Evolutionary conservation across 2,797 vertebrate genomes (phyloP).

Genomic region (Manis pentadactyla): DNA sequence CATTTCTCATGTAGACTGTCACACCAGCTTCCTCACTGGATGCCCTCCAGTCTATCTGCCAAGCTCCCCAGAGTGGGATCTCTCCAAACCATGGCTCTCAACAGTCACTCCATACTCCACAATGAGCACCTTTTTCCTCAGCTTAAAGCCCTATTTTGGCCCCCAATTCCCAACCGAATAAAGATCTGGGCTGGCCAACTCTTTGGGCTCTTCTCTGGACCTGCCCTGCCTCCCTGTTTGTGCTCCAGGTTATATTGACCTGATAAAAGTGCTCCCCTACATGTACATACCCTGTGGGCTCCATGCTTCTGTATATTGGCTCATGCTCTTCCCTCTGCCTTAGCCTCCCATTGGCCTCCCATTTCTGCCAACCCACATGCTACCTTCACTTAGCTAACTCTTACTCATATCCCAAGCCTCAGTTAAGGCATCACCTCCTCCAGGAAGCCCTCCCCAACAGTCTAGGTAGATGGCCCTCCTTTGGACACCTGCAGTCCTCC

Average conservation of each 20-base stretch:
- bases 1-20: constrained; percentile 3
- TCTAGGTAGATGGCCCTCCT: not conserved
- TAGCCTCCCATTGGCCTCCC: not conserved
- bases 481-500: not conserved
- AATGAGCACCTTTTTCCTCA: not conserved
- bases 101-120: not conserved
- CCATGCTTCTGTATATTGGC: not conserved
- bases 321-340: not conserved
- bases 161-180: constrained; percentile 24
- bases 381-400: not conserved
- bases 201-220: not conserved
- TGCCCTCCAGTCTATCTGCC: not conserved
- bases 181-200: constrained; percentile 3
- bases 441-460: not conserved
- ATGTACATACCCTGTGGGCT: not conserved
- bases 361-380: not conserved
- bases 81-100: not conserved
- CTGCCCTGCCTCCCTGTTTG: not conserved
- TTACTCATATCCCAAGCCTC: not conserved
- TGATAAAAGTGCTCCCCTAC: not conserved
- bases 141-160: not conserved
- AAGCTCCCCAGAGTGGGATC: not conserved
- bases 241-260: not conserved
- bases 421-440: not conserved
- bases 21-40: not conserved